Conservation (phyloP, 2,797 vertebrate genomes). For the Rousettus madagascariensis region DNA sequence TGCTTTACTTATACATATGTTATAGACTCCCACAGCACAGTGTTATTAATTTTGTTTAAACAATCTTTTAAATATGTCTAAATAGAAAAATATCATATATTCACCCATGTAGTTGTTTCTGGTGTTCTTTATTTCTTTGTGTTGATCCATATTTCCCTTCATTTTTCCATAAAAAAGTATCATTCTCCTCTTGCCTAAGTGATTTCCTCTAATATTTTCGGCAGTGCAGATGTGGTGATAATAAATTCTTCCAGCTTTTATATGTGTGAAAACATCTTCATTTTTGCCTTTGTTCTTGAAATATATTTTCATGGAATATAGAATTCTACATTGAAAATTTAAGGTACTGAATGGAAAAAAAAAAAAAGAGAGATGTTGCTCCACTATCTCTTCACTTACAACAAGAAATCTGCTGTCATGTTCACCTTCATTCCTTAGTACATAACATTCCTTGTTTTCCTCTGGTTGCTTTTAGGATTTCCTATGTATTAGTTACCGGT, state of each 20-base stretch:
- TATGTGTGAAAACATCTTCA: background rate
- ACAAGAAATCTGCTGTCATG: background rate
- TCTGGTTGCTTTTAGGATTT: constrained; percentile 16
- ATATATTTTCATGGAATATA: background rate
- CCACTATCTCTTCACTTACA: background rate
- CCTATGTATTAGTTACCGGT: background rate
- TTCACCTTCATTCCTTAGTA: background rate
- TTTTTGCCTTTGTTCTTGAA: background rate
- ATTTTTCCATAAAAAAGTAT: background rate
- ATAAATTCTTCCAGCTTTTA: background rate
- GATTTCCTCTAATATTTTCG: background rate
- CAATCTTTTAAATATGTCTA: background rate
- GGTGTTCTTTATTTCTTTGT: background rate
- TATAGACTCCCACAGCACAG: background rate
- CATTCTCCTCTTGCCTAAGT: background rate
- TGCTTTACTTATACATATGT: background rate
- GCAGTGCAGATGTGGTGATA: background rate
- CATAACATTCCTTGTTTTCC: background rate
- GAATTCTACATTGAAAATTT: background rate
- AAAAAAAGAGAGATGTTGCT: background rate
- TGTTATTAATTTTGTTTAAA: background rate
- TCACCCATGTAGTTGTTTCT: background rate
- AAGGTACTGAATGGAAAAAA: background rate
- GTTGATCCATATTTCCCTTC: background rate
- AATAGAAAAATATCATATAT: background rate